These are phyloP conservation scores for Polyommatus iphigenia DNA, from an alignment of 2,888 invertebrate species.

Conservation along the genomic window DNA sequence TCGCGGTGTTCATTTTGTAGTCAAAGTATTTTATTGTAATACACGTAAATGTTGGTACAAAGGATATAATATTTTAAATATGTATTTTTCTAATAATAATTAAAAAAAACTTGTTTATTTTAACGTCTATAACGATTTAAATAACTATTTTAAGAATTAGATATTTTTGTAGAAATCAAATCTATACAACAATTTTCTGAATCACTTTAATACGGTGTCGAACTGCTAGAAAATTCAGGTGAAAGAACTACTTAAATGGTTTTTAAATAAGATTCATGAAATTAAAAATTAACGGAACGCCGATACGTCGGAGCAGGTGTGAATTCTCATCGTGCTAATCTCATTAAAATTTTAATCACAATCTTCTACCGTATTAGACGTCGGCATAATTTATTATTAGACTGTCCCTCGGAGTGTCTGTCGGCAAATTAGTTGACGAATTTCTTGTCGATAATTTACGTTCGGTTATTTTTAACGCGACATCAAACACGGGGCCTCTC, in stretches of 20 bases:
- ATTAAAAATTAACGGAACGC: constrained; percentile 36
- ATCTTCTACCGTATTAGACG: constrained; percentile 53
- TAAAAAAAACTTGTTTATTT: no score
- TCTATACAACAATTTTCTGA: neutral
- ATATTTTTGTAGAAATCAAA: neutral
- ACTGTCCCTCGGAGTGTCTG: constrained; percentile 63
- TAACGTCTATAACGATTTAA: no score
- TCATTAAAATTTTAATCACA: constrained; percentile 72
- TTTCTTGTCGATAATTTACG: constrained; percentile 73
- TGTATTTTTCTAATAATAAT: no score
- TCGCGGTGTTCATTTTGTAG: neutral
- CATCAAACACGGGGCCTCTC: constrained; percentile 74
- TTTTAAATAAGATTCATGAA: constrained; percentile 3
- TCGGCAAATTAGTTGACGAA: constrained; percentile 75
- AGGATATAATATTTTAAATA: no score
- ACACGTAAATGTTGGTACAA: no score
- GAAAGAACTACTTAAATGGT: constrained; percentile 41
- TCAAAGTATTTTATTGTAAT: no score
- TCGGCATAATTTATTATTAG: constrained; percentile 65
- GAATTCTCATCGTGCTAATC: constrained; percentile 52
- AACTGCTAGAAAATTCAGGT: neutral
- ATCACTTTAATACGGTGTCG: neutral
- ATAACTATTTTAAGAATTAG: no score
- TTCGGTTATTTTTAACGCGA: constrained; percentile 77
- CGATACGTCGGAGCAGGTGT: constrained; percentile 24